Evolutionary conservation across 2,797 vertebrate species (phyloP).

Genomic region (Phrynocephalus forsythii): DNA sequence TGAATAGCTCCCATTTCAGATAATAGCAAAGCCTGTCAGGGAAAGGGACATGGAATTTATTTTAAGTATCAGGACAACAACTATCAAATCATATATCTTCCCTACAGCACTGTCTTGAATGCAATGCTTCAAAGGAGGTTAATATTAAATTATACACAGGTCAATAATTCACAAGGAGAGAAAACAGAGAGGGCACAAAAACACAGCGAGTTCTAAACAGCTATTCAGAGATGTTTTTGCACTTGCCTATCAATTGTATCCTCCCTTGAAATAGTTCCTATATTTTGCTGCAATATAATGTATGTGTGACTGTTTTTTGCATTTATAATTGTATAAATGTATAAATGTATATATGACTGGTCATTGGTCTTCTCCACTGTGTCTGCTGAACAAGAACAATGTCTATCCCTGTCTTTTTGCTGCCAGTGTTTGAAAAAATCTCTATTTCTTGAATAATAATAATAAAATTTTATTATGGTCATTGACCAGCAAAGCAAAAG

Average conservation of each 20-base stretch:
- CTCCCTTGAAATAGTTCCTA: background rate
- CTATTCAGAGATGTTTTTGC: conserved; percentile 3
- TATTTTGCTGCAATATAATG: background rate
- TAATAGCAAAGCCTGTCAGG: background rate
- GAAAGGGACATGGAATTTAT: background rate
- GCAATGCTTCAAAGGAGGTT: conserved; percentile 7
- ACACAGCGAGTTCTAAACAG: background rate
- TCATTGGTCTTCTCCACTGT: too few species aligned
- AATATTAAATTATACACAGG: conserved; percentile 11
- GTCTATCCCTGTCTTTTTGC: background rate
- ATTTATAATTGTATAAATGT: too few species aligned
- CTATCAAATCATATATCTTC: conserved; percentile 1
- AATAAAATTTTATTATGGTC: background rate
- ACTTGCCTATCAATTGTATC: background rate
- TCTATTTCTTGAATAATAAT: background rate
- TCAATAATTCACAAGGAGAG: conserved; percentile 8
- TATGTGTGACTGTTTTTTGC: background rate
- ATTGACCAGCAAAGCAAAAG: too few species aligned
- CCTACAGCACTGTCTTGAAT: background rate
- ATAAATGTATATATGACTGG: background rate
- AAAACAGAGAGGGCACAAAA: background rate
- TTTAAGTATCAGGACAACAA: background rate
- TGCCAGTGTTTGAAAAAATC: background rate
- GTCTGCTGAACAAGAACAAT: background rate
- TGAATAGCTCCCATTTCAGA: conserved; percentile 3